Conservation (phyloP, 2,113 vertebrate species). For the Hystrix cristata region DNA sequence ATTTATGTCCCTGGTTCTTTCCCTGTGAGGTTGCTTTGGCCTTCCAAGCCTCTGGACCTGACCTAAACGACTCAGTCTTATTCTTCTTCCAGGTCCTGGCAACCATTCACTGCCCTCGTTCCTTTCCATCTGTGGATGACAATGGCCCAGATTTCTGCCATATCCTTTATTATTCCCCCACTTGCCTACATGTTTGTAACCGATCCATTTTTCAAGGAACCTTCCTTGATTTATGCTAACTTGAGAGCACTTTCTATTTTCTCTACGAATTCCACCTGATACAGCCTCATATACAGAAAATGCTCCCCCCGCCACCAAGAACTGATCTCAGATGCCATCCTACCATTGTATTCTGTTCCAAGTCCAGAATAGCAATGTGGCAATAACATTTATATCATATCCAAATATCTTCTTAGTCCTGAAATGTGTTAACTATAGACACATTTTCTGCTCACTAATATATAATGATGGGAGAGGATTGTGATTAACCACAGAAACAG, state of each 20-base stretch:
- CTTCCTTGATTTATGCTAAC: not conserved
- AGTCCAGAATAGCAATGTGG: not conserved
- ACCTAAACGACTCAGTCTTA: constrained; percentile 40
- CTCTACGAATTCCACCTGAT: not conserved
- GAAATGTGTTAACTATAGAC: not conserved
- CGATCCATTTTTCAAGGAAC: not conserved
- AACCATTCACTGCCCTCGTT: constrained; percentile 4
- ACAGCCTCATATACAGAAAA: not conserved
- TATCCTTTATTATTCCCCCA: not conserved
- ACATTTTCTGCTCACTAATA: not conserved
- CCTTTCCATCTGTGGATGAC: not conserved
- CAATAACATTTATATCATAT: not conserved
- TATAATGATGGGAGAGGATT: not conserved
- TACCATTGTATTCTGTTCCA: not conserved
- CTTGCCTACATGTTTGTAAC: not conserved
- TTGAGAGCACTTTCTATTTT: not conserved
- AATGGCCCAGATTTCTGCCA: not conserved
- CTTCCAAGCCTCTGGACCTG: constrained; percentile 46
- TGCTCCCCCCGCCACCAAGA: not conserved
- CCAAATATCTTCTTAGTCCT: not conserved
- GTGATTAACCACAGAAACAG: not conserved
- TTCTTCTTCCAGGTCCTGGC: not conserved
- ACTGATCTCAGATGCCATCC: constrained; percentile 7
- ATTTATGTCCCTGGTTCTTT: constrained; percentile 38
- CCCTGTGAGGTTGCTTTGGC: constrained; percentile 67